Base-by-base conservation (phyloP, 2,797 vertebrate species). In the Sciaenops ocellatus region DNA sequence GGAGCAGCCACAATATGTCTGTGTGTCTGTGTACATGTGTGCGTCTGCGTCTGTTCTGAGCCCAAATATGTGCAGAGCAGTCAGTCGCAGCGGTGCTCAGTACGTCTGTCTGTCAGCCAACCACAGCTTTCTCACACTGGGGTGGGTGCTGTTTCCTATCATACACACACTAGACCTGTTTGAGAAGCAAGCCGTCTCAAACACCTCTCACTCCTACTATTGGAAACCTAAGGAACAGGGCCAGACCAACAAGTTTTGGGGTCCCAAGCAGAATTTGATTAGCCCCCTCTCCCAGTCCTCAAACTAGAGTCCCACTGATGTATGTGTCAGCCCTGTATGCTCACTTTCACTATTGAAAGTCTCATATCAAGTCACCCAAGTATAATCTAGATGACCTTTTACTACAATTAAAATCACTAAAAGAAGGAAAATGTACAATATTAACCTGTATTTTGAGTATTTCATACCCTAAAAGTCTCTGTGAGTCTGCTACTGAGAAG, bases 101-200 rank as follows among this genome's bases (percentile, higher is more conserved):
- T 80, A 78, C 72, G 77, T 85, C 68, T 79, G 85, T 87, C 82
- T 80, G 51, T 86, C 76, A 84, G 73, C 85, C 83, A 89, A 86
- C 85, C 78, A 80, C 90, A 80, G 76, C 80, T 85, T 87, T 90
- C 88, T 89, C 85, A 87, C 80, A 87, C 79, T 71, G 77, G 87
- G 80, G 80, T 88, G 87, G 76, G 60, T 82, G 73, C 70, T 82
- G 76, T 88, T 78, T 80, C 60, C 81, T 73, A 70, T 66, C 71
- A 28, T 51, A 59, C 68, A 80, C 80, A 84, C 66, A 83, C 72
- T 74, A 57, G 75, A 67, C 50, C 73, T 84, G 69, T 82, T 79
- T 80, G 67, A 81, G 72, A 64, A 75, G 38, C 61, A 64, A 48
- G 26, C 59, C 2, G 9, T 81, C 78, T 77, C 73, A 74, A 66